These are phyloP conservation scores for Pseudachorutes palmiensis DNA, from an alignment of 1,140 invertebrate genomes.

Conservation along the genomic window DNA sequence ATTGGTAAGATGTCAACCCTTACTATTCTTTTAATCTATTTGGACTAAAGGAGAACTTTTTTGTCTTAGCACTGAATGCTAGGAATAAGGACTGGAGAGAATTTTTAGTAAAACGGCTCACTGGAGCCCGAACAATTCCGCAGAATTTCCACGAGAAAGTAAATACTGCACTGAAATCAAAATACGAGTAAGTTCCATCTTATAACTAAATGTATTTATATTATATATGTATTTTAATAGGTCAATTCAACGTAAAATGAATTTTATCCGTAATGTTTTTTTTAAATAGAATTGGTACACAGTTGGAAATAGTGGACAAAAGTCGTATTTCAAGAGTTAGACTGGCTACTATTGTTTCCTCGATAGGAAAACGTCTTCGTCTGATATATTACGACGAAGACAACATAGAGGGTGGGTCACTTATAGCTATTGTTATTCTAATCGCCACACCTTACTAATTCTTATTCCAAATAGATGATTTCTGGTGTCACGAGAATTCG, in stretches of 20 bases:
- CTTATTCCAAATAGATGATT: constrained; percentile 50
- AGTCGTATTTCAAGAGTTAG: constrained; percentile 88
- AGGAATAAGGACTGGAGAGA: constrained; percentile 95
- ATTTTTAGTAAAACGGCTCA: constrained; percentile 79
- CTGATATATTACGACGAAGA: constrained; percentile 79
- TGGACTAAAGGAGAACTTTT: not conserved
- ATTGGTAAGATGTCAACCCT: constrained; percentile 60
- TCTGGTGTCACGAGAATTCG: constrained; percentile 94
- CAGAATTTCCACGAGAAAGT: constrained; percentile 85
- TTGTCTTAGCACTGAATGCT: constrained; percentile 60
- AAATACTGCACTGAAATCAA: constrained; percentile 68
- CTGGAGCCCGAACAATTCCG: constrained; percentile 83
- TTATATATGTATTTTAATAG: too few relatives aligned
- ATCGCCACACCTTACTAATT: too few relatives aligned
- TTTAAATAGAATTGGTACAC: constrained; percentile 44
- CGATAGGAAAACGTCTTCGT: constrained; percentile 82
- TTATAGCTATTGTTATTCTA: too few relatives aligned
- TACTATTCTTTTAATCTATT: not conserved
- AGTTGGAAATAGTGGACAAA: constrained; percentile 91
- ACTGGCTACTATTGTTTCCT: constrained; percentile 77
- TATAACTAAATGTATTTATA: constrained; percentile 27
- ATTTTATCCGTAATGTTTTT: not conserved
- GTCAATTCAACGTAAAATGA: too few relatives aligned
- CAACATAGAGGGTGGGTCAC: constrained; percentile 59
- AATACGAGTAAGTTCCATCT: constrained; percentile 53